These are phyloP conservation scores for Cynopterus sphinx DNA, from an alignment of 2,797 vertebrate genomes.

Conservation along the genomic window DNA sequence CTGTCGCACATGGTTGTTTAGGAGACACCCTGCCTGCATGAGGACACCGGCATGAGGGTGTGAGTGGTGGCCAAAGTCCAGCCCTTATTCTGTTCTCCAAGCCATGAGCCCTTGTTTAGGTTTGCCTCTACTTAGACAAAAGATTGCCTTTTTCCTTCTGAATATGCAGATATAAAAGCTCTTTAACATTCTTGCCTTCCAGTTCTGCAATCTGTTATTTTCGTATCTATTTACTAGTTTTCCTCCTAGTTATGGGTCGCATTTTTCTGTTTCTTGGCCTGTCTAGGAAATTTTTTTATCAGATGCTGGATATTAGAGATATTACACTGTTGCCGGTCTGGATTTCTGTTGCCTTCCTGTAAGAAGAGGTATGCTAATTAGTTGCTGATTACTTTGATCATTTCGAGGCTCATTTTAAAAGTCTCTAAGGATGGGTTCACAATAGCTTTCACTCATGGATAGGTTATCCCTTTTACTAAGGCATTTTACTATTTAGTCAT, in stretches of 20 bases:
- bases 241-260: neutral
- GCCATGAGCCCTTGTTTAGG: neutral
- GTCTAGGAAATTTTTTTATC: neutral
- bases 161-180: neutral
- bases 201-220: neutral
- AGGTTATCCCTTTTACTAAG: neutral
- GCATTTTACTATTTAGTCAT: neutral
- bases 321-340: neutral
- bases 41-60: neutral
- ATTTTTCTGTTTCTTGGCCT: neutral
- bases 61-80: neutral
- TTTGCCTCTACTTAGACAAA: neutral
- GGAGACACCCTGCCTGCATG: too few relatives aligned
- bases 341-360: constrained; percentile 1
- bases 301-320: neutral
- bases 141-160: neutral
- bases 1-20: neutral
- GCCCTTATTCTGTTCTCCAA: neutral
- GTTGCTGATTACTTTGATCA: neutral
- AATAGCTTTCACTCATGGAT: neutral
- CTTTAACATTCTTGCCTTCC: neutral
- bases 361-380: neutral
- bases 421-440: neutral
- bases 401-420: neutral
- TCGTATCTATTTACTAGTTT: neutral